Conservation (phyloP, 2,797 vertebrate species). For the Prionace glauca region DNA sequence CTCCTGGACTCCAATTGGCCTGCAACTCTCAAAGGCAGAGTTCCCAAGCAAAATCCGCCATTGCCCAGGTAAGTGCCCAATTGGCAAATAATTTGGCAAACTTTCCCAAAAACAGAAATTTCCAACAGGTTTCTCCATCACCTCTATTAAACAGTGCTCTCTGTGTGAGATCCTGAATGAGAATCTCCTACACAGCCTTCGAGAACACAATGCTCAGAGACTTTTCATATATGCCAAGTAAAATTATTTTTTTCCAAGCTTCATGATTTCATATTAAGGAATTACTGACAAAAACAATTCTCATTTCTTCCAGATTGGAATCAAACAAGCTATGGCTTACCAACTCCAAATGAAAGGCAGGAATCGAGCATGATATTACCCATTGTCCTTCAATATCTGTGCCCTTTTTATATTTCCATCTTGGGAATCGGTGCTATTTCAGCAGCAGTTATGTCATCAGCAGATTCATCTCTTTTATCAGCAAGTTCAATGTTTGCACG, state of each 20-base stretch:
- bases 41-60: not conserved
- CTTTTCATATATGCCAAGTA: not conserved
- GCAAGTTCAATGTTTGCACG: conserved; percentile 51
- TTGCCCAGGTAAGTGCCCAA: too few species aligned
- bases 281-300: not conserved
- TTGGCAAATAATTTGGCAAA: not conserved
- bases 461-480: conserved; percentile 55
- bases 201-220: not conserved
- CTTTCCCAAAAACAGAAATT: not conserved
- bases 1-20: not conserved
- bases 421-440: conserved; percentile 51
- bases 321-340: conserved; percentile 51
- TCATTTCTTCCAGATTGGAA: conserved; percentile 54
- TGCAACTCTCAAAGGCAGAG: not conserved
- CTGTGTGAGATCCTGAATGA: not conserved
- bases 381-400: conserved; percentile 51
- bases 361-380: conserved; percentile 49
- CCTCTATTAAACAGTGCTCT: not conserved
- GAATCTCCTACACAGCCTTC: not conserved
- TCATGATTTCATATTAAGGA: too few species aligned
- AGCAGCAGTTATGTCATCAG: conserved; percentile 56
- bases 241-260: not conserved
- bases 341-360: conserved; percentile 45
- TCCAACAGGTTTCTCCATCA: too few species aligned
- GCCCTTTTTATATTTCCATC: conserved; percentile 49